These are phyloP conservation scores for Aspidoscelis tigris DNA, from an alignment of 2,113 vertebrate genomes.

Conservation along the genomic window DNA sequence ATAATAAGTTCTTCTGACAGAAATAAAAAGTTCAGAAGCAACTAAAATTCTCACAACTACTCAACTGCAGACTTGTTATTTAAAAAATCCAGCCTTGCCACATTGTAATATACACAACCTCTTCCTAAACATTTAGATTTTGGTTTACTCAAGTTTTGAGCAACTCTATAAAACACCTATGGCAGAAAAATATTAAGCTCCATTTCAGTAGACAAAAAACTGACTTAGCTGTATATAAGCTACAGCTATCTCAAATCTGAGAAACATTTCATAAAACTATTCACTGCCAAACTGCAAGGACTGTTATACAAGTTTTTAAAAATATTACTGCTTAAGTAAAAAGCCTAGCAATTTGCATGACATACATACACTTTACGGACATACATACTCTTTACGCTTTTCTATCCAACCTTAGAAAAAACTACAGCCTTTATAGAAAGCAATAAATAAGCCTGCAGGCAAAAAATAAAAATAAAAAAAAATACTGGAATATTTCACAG, in stretches of 20 bases:
- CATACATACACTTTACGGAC: constrained; percentile 35
- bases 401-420: constrained; percentile 17
- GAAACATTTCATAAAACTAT: constrained; percentile 47
- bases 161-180: constrained; percentile 51
- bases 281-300: neutral
- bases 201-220: constrained; percentile 60
- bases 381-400: constrained; percentile 35
- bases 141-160: constrained; percentile 47
- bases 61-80: constrained; percentile 50
- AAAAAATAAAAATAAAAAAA: neutral
- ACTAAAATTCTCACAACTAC: constrained; percentile 63
- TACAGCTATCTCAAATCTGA: constrained; percentile 44
- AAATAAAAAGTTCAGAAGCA: constrained; percentile 48
- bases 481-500: constrained; percentile 7
- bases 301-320: neutral
- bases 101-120: constrained; percentile 63
- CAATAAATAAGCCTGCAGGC: constrained; percentile 50
- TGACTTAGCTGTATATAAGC: constrained; percentile 52
- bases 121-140: constrained; percentile 56
- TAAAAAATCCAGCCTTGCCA: constrained; percentile 58
- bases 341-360: neutral
- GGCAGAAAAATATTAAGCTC: constrained; percentile 63
- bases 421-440: constrained; percentile 45
- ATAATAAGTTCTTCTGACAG: constrained; percentile 23
- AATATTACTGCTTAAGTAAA: constrained; percentile 13